Evolutionary conservation across 2,113 vertebrate species (phyloP).

Genomic region (Lampris incognitus): DNA sequence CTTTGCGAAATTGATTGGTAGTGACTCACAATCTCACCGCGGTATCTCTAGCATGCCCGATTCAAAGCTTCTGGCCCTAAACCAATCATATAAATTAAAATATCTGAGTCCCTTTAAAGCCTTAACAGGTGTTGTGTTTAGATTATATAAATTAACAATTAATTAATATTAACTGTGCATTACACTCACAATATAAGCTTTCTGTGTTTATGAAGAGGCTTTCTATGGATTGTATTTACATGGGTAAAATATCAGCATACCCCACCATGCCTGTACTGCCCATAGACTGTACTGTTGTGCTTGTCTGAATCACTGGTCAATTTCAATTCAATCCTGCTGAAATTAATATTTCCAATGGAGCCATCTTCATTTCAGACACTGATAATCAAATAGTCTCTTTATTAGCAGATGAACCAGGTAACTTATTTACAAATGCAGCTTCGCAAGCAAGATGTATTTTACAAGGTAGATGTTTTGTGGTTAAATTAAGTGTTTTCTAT

Average conservation of each 20-base stretch:
- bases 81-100: conserved; percentile 34
- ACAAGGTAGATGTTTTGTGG: background rate
- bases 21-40: conserved; percentile 39
- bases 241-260: background rate
- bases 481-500: conserved; percentile 2
- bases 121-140: background rate
- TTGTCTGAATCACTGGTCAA: background rate
- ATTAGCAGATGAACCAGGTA: too few relatives aligned
- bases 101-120: too few relatives aligned
- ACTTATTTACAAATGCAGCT: too few relatives aligned
- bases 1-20: conserved; percentile 75
- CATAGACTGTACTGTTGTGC: background rate
- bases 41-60: conserved; percentile 76
- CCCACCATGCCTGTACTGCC: background rate
- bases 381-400: background rate
- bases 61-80: conserved; percentile 51
- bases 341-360: background rate
- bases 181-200: background rate
- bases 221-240: conserved; percentile 13
- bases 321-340: background rate
- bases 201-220: conserved; percentile 4
- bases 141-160: background rate
- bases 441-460: too few relatives aligned
- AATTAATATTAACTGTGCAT: background rate
- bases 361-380: conserved; percentile 7